Evolutionary conservation across 2,797 vertebrate species (phyloP), one percentile per base, ranked within the genome.

Genomic region (Columba guinea): DNA sequence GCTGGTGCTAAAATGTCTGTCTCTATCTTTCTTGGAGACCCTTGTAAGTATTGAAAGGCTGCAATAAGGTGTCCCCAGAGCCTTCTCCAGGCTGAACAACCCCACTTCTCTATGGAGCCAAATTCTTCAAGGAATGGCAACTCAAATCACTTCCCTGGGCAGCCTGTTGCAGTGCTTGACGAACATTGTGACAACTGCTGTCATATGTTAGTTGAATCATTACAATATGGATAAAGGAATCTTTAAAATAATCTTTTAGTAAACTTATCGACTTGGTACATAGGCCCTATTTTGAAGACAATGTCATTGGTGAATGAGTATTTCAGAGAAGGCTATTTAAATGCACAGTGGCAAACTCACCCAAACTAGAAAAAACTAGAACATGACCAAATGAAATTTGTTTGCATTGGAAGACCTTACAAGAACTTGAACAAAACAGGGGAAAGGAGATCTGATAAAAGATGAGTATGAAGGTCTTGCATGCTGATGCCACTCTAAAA

Each of bases 381-480:
- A 30, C 4, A 10, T 41, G 8, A 34, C 3, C 41, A 63, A 56
- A 55, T 41, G 6, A 5, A 11, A 8, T 13, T 9, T 18, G 21
- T 52, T 74, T 69, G 3, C 13, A 10, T 13, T 62, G 24, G 9
- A 53, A 70, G 20, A 39, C 13, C 20, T 90, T 23, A 16, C 24
- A 32, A 52, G 24, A 39, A 20, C 27, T 84, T 78, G 20, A 82
- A 13, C 9, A 21, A 28, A 67, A 28, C 0, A 6, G 13, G 10
- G 9, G 7, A 34, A 52, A 37, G 5, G 22, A 71, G 22, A 28
- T 55, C 6, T 52, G n/a, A 44, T 65, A 13, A 74, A 78, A 41
- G 51, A 21, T 64, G 22, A 32, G 16, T 48, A 13, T 14, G 19
- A 58, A 82, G 13, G 34, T 2, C 0, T 82, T 7, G 0, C 0